These are phyloP conservation scores for Rhinogobio ventralis DNA, from an alignment of 2,797 vertebrate genomes.

Conservation along the genomic window DNA sequence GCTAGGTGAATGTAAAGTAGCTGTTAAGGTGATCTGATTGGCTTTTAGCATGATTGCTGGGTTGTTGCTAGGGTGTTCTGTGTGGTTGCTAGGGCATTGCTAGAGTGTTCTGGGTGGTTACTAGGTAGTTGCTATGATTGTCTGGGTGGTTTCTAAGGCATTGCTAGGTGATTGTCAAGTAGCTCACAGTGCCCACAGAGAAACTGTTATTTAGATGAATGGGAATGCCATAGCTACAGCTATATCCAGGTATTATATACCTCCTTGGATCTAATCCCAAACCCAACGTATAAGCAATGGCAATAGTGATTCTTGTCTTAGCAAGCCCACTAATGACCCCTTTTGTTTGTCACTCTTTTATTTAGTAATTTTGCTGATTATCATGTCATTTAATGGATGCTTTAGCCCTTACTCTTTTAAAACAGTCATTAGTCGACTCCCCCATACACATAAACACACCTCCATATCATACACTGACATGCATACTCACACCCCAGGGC, in stretches of 20 bases:
- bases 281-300: neutral
- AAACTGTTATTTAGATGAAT: neutral
- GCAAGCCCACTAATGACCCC: slow-evolving; percentile 6
- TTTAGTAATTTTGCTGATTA: slow-evolving; percentile 27
- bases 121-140: too few species aligned
- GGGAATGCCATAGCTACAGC: neutral
- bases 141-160: too few species aligned
- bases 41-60: neutral
- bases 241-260: neutral
- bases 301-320: neutral
- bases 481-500: neutral
- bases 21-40: neutral
- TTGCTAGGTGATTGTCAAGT: too few species aligned
- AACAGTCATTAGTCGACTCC: slow-evolving; percentile 12
- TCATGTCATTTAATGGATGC: neutral
- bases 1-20: neutral
- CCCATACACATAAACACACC: slow-evolving; percentile 13
- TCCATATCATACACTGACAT: slow-evolving; percentile 4
- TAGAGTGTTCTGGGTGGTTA: neutral
- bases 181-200: neutral
- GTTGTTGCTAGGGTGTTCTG: neutral
- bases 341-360: slow-evolving; percentile 1
- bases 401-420: neutral
- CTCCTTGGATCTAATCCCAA: neutral
- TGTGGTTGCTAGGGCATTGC: too few species aligned